Conservation (phyloP, 92 coral and sea anemone genomes). For the Parazoanthus swiftii region DNA sequence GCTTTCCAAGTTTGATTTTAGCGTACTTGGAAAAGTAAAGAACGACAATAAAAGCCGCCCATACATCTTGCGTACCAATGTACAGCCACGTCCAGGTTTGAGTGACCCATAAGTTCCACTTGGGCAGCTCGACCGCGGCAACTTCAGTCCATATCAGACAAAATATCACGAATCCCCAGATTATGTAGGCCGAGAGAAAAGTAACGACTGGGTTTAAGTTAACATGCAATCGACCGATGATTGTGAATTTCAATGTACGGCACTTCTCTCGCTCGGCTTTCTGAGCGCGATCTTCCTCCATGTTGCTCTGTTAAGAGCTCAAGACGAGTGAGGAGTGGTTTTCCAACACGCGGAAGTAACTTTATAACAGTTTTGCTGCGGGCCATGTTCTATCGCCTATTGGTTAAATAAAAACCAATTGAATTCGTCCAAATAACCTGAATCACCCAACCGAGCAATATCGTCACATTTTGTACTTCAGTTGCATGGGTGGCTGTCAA, state of each 20-base stretch:
- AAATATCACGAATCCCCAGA: constrained; percentile 42
- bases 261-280: constrained; percentile 14
- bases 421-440: no score
- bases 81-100: constrained; percentile 16
- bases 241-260: constrained; percentile 29
- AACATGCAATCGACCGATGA: constrained; percentile 30
- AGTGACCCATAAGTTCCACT: constrained; percentile 33
- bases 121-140: constrained; percentile 26
- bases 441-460: no score
- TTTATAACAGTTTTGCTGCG: no score
- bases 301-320: neutral
- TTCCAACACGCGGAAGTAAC: no score
- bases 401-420: no score
- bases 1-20: constrained; percentile 5
- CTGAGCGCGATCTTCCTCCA: neutral
- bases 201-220: constrained; percentile 42
- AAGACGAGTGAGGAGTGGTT: no score
- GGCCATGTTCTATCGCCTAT: no score
- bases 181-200: constrained; percentile 9
- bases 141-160: constrained; percentile 12
- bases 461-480: no score
- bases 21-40: neutral
- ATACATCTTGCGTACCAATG: neutral
- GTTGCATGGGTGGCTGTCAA: no score
- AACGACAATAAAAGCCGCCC: constrained; percentile 35